phyloP scores from a whole-genome alignment of 2,797 vertebrate species.

The Vespertilio murinus region DNA sequence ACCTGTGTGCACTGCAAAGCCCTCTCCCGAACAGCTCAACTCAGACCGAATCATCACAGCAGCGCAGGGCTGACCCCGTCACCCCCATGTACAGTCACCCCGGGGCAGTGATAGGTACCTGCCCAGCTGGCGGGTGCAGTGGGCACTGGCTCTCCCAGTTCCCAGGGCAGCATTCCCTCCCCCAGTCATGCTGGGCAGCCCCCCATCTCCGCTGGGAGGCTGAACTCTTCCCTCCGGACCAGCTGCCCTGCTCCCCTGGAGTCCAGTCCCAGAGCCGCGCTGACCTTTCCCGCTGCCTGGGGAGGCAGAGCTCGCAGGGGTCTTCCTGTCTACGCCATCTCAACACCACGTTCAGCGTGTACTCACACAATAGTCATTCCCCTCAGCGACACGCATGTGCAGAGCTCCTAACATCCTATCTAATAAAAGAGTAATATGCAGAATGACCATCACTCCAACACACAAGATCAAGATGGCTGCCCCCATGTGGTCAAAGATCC shows the following conservation, averaged over 20 bases:
- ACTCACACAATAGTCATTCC: constrained; percentile 45
- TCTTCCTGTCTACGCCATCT: background rate
- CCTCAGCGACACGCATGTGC: background rate
- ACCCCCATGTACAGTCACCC: background rate
- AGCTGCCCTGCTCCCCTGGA: background rate
- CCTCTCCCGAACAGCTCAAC: background rate
- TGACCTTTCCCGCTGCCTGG: background rate
- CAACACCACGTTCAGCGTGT: background rate
- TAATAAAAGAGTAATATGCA: no score
- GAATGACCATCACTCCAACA: no score
- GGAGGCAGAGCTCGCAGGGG: background rate
- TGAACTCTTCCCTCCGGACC: background rate
- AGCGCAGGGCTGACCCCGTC: background rate
- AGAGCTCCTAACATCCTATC: background rate
- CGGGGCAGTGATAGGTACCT: background rate
- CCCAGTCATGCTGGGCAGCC: background rate
- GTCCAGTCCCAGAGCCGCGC: background rate
- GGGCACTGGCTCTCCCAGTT: background rate
- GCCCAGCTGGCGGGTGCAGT: background rate
- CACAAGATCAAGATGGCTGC: no score
- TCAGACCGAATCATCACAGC: background rate
- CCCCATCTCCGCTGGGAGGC: background rate
- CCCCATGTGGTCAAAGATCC: no score
- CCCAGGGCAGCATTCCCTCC: background rate
- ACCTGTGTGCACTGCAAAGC: background rate